Base-by-base conservation (phyloP, 2,888 invertebrate species). In the Danaus chrysippus region DNA sequence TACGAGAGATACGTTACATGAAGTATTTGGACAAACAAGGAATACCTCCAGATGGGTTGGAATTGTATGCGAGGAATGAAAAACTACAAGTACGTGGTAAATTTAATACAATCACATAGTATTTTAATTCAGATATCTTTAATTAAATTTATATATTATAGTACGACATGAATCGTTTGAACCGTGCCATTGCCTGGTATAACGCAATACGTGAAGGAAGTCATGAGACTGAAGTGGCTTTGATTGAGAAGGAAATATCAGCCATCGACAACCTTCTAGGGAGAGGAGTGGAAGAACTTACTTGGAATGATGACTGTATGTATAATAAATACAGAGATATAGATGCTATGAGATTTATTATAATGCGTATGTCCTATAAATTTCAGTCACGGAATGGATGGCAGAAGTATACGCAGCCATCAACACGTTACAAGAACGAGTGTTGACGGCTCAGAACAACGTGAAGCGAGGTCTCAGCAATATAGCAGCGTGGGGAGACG, bases 1-100 rank as follows among this genome's bases (percentile, higher is more conserved):
- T 98, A n/a, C 93, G 95, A 59, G 97, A 98, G 88, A 95, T 96
- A 42, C 94, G 95, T 62, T 97, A 96, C 73, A 90, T 97, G 87
- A 93, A 93, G 59, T 92, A 94, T 66, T 87, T 96, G 73, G 92
- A 93, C 0, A 92, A 92, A 68, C 93, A 93, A 63, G 92, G 93
- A 23, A 87, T 96, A 63, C 93, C 94, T 0, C 76, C 87, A 1
- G 93, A 93, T 58, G 94, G 95, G 0, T 70, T 91, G 12, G 92
- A 92, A 17, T 87, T 98, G 52, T 96, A 93, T 74, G 90, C 88
- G 0, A 92, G 94, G 61, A 93, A 94, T 70, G 94, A 96, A 75
- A 93, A 93, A 65, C 91, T 97, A 56, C 93, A 92, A 91, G 93
- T 92, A 12, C 15, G 43, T 34, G 19, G 34, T 11, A 1, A 15